A percentile compares a stretch with the other conserved stretches of the same genome.
These are phyloP conservation scores for Dastarcus helophoroides DNA, from an alignment of 2,888 invertebrate genomes.

Conservation along the genomic window DNA sequence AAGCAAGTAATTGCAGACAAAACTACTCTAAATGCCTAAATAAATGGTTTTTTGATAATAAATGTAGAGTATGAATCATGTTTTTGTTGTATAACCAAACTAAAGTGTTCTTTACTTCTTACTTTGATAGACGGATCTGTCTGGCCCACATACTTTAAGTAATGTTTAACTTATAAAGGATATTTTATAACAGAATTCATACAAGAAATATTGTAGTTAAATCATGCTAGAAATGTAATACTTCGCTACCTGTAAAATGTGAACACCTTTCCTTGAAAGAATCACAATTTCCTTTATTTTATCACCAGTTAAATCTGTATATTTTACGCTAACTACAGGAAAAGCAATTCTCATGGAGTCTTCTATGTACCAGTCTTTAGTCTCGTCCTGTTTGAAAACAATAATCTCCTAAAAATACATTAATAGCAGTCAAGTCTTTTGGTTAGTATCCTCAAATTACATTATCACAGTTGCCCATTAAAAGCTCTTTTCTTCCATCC, in stretches of 20 bases:
- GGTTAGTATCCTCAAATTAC: conserved; percentile 25
- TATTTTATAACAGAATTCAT: too few species aligned
- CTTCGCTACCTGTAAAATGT: conserved; percentile 8
- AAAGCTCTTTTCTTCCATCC: conserved; percentile 55
- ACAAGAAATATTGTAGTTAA: not conserved
- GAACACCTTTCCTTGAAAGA: conserved; percentile 53
- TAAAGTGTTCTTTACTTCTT: too few species aligned
- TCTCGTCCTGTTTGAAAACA: conserved; percentile 37
- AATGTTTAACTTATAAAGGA: too few species aligned
- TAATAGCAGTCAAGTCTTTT: conserved; percentile 1
- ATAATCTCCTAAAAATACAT: conserved; percentile 38
- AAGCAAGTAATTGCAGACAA: too few species aligned
- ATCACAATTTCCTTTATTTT: conserved; percentile 53
- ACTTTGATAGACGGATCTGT: too few species aligned
- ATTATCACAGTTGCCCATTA: conserved; percentile 57
- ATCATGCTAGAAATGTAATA: not conserved
- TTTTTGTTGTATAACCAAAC: too few species aligned
- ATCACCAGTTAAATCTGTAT: conserved; percentile 53
- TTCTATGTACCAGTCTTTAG: conserved; percentile 37
- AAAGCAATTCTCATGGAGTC: conserved; percentile 46
- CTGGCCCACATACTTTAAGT: too few species aligned
- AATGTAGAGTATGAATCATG: too few species aligned
- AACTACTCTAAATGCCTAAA: too few species aligned
- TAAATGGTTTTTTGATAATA: too few species aligned
- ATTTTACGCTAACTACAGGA: conserved; percentile 49